Evolutionary conservation across 2,113 vertebrate species (phyloP), one percentile per base, ranked within the genome.

Genomic region (Dasyurus viverrinus): DNA sequence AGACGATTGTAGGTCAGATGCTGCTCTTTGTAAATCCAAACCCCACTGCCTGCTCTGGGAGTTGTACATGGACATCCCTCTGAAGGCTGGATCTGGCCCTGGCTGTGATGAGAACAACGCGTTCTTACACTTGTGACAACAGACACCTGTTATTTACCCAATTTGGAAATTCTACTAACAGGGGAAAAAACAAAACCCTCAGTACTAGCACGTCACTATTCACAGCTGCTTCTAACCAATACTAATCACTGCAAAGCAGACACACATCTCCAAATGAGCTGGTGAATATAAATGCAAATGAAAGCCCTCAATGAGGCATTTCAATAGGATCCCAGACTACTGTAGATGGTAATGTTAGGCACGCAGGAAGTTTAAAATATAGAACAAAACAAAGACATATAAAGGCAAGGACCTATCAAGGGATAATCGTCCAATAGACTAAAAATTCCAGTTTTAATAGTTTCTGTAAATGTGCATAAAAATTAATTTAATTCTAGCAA

Each of bases 131-230:
- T 94, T 1, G 3, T 36, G 94, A 96, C 93, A 93, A 94, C 94
- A 98, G 93, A 95, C 96, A 97, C 93, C 98, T 98, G 90, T 94
- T 98, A 93, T 92, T 55, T 95, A 95, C 93, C 94, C 48, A 97
- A 93, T 97, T 97, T 95, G 89, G 95, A 97, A 96, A 84, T 26
- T 93, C 96, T 16, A 97, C 92, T 9, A 96, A 93, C 55, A 96
- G 93, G 54, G 46, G 93, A 93, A 98, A 97, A 95, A 92, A 94
- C 95, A 8, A 97, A 97, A 91, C 93, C 53, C 48, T 91, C 93
- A 95, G 90, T 53, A 89, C 95, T 93, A 89, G 60, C 52, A 8
- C 93, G 90, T 94, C 89, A 48, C 53, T 89, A 10, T 0, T 0
- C 92, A 94, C 96, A 96, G 91, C 95, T 97, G 97, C 96, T 97